phyloP scores from a whole-genome alignment of 2,888 invertebrate genomes.

The Hecatera dysodea region DNA sequence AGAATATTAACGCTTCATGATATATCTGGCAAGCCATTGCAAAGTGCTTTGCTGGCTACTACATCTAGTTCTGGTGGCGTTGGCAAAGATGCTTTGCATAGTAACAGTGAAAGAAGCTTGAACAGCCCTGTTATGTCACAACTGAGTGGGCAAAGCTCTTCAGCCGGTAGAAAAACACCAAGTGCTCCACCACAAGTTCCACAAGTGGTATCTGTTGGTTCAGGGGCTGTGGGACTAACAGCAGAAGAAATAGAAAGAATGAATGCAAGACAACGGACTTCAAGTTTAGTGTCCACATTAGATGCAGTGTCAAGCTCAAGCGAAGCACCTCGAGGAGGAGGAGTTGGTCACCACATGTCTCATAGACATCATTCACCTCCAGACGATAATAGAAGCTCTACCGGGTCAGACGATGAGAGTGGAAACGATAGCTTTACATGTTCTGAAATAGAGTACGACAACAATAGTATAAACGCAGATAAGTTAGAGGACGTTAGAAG shows the following conservation, averaged over 20 bases:
- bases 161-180: slow-evolving; percentile 94
- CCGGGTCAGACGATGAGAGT: slow-evolving; percentile 96
- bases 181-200: slow-evolving; percentile 93
- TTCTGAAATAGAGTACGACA: slow-evolving; percentile 99
- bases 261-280: slow-evolving; percentile 96
- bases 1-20: slow-evolving; percentile 98
- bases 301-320: slow-evolving; percentile 98
- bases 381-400: slow-evolving; percentile 94
- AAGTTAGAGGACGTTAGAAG: slow-evolving; percentile 93
- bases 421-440: slow-evolving; percentile 99
- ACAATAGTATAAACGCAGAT: slow-evolving; percentile 95
- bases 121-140: slow-evolving; percentile 98
- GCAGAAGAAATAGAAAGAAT: slow-evolving; percentile 98
- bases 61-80: slow-evolving; percentile 97
- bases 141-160: slow-evolving; percentile 96
- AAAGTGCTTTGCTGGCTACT: slow-evolving; percentile 96
- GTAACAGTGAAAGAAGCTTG: slow-evolving; percentile 97
- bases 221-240: slow-evolving; percentile 95
- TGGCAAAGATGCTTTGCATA: slow-evolving; percentile 96
- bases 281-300: slow-evolving; percentile 97
- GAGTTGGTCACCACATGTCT: slow-evolving; percentile 92
- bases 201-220: slow-evolving; percentile 92
- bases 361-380: slow-evolving; percentile 94
- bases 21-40: slow-evolving; percentile 97
- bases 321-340: slow-evolving; percentile 93